Percentiles rank a stretch among this genome's conserved stretches.
Evolutionary conservation across 2,888 invertebrate species (phyloP).

Genomic region (Troides oblongomaculatus): DNA sequence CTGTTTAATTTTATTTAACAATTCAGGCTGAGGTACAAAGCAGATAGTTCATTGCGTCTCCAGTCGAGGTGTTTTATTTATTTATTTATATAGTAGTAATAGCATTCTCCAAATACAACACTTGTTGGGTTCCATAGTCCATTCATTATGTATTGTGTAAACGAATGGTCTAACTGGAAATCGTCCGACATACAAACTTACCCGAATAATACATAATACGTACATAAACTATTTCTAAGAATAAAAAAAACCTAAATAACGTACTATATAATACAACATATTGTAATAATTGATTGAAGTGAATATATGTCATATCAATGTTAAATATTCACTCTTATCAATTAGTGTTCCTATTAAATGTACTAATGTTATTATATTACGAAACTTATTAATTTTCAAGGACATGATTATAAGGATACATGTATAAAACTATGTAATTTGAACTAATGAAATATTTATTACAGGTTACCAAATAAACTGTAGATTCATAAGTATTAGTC

Average conservation of each 20-base stretch:
- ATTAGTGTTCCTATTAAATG: conserved; percentile 12
- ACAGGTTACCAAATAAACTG: no score
- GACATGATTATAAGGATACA: no score
- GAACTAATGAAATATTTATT: no score
- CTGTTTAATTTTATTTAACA: no score
- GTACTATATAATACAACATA: conserved; percentile 6
- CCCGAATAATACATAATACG: no score
- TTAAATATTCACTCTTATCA: conserved; percentile 20
- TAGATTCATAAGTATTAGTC: no score
- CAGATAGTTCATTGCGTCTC: conserved; percentile 2
- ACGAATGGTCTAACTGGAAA: no score
- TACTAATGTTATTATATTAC: background rate
- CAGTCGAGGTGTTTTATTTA: conserved; percentile 26
- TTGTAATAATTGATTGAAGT: conserved; percentile 60
- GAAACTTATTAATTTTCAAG: background rate
- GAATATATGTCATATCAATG: background rate
- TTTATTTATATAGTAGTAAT: conserved; percentile 25
- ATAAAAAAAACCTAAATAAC: no score
- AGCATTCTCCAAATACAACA: conserved; percentile 30
- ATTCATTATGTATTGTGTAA: conserved; percentile 21
- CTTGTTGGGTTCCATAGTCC: conserved; percentile 43
- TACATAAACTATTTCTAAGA: no score
- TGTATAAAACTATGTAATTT: no score
- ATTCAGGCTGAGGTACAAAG: no score
- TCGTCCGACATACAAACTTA: no score